A percentile compares a stretch with the other conserved stretches of the same genome.
Conservation (phyloP, 2,888 invertebrate species). For the Azorinus chamasolen region DNA sequence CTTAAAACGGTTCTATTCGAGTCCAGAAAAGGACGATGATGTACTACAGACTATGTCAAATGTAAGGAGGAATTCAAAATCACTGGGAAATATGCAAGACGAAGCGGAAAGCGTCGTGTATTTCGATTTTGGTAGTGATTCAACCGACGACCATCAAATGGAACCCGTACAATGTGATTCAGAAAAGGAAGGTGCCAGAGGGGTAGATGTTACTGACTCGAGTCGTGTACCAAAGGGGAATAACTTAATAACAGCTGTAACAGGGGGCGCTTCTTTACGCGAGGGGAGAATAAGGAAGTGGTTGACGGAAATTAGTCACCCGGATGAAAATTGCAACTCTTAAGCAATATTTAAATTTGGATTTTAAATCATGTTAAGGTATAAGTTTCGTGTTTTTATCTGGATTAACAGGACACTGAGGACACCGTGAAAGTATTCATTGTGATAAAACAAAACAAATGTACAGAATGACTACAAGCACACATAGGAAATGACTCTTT, state of each 20-base stretch:
- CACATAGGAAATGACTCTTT: no score
- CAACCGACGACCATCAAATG: constrained; percentile 53
- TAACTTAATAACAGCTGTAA: constrained; percentile 66
- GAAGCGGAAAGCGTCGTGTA: constrained; percentile 55
- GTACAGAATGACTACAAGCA: no score
- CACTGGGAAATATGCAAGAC: constrained; percentile 66
- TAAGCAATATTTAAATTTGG: no score
- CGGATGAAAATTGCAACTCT: constrained; percentile 52
- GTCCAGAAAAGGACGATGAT: constrained; percentile 67
- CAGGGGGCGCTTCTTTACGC: constrained; percentile 61
- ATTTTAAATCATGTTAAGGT: no score
- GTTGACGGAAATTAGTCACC: constrained; percentile 74
- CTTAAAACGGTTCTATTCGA: constrained; percentile 67
- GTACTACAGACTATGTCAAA: constrained; percentile 26
- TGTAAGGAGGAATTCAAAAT: constrained; percentile 68
- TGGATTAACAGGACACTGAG: no score
- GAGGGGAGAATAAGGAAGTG: constrained; percentile 79
- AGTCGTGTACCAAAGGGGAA: constrained; percentile 20
- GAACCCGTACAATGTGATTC: constrained; percentile 44
- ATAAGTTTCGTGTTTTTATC: no score
- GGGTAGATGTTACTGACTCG: constrained; percentile 29
- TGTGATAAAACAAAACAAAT: no score
- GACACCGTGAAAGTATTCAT: no score
- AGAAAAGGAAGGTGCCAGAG: constrained; percentile 46
- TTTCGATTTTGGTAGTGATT: constrained; percentile 61